Percentiles rank a stretch among this genome's conserved stretches.
These are phyloP conservation scores for Zelostemma sp. DNA, from an alignment of 1,140 invertebrate species.

Conservation along the genomic window DNA sequence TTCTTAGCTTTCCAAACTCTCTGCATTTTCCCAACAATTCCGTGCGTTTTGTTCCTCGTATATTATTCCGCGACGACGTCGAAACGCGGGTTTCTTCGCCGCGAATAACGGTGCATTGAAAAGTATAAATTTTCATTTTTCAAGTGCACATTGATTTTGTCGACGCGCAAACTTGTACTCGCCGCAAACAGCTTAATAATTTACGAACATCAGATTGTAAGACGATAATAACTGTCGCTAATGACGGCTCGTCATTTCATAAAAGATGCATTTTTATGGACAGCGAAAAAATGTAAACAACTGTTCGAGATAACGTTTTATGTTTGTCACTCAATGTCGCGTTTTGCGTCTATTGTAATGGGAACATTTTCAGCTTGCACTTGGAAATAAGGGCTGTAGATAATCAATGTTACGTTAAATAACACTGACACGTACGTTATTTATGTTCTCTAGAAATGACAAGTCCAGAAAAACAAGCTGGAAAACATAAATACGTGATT, in stretches of 20 bases:
- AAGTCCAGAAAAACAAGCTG: slow-evolving; percentile 34
- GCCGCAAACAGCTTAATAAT: slow-evolving; percentile 2
- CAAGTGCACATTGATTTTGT: slow-evolving; percentile 11
- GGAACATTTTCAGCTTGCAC: not conserved
- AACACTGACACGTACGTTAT: slow-evolving; percentile 31
- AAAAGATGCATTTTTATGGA: not conserved
- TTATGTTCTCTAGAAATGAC: slow-evolving; percentile 35
- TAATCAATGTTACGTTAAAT: slow-evolving; percentile 10
- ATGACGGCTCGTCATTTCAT: slow-evolving; percentile 2
- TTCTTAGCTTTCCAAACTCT: not conserved
- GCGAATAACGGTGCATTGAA: too few species aligned
- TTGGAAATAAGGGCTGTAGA: slow-evolving; percentile 4
- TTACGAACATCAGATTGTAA: not conserved
- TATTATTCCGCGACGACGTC: not conserved
- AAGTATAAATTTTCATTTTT: slow-evolving; percentile 21
- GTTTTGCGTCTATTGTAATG: not conserved
- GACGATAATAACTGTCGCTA: slow-evolving; percentile 7
- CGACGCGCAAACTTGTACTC: slow-evolving; percentile 10
- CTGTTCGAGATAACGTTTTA: not conserved
- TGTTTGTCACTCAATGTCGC: not conserved
- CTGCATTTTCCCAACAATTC: not conserved
- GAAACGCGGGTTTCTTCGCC: too few species aligned
- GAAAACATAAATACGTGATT: not conserved
- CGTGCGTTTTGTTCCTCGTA: not conserved
- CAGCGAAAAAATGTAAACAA: not conserved